Evolutionary conservation across 2,797 vertebrate species (phyloP).

Genomic region (Halcyon smyrnensis): DNA sequence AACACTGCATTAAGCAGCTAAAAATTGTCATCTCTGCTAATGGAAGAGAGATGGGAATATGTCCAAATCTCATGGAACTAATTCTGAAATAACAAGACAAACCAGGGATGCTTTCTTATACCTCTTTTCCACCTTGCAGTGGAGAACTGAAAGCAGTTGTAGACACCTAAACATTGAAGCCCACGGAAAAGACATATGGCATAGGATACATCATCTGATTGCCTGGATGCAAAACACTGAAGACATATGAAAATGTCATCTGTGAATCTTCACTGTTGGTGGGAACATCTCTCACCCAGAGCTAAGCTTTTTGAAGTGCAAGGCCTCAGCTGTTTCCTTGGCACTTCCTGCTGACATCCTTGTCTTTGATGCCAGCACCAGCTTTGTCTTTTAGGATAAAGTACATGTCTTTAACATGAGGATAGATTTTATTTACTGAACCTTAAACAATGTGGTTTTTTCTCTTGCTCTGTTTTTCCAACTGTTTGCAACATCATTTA

Average conservation of each 20-base stretch:
- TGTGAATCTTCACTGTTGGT: conserved; percentile 45
- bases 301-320: conserved; percentile 55
- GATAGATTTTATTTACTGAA: neutral
- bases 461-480: neutral
- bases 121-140: neutral
- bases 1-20: conserved; percentile 34
- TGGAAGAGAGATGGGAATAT: conserved; percentile 24
- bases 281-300: conserved; percentile 60
- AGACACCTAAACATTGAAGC: conserved; percentile 13
- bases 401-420: neutral
- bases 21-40: conserved; percentile 43
- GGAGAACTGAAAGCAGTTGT: neutral
- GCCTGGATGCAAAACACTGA: conserved; percentile 20
- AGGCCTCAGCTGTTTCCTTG: conserved; percentile 61
- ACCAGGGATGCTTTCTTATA: neutral
- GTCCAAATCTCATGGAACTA: neutral
- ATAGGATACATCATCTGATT: neutral
- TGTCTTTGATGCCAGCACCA: conserved; percentile 53
- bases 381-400: conserved; percentile 33
- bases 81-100: conserved; percentile 32
- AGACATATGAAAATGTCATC: conserved; percentile 70
- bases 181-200: conserved; percentile 34
- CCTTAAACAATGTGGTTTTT: neutral
- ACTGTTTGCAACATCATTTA: neutral
- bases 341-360: conserved; percentile 53